These are phyloP conservation scores for Toxostoma redivivum DNA, from an alignment of 2,113 vertebrate genomes.

Conservation along the genomic window DNA sequence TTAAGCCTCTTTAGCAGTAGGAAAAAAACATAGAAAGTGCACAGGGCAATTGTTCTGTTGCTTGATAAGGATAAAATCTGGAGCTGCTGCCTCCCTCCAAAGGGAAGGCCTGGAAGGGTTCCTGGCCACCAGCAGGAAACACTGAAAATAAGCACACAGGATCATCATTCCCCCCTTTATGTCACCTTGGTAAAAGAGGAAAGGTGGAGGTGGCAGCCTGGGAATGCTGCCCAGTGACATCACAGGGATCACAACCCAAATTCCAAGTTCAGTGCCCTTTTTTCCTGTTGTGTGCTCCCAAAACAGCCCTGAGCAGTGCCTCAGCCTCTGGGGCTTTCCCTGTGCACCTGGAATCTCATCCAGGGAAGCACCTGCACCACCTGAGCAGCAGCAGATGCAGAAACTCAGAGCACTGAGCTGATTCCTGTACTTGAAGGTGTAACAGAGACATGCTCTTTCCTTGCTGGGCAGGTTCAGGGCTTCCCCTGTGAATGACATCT, in stretches of 20 bases:
- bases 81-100: not conserved
- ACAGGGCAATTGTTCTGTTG: not conserved
- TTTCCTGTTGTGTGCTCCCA: not conserved
- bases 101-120: not conserved
- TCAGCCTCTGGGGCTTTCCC: not conserved
- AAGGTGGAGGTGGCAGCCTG: not conserved
- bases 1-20: not conserved
- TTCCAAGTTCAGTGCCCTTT: not conserved
- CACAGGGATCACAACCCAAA: not conserved
- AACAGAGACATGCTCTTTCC: not conserved
- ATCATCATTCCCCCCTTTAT: not conserved
- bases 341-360: not conserved
- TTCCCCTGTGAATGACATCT: conserved; percentile 95
- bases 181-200: not conserved
- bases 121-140: not conserved
- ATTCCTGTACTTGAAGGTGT: not conserved
- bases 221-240: not conserved
- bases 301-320: no score
- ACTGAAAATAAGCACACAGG: not conserved
- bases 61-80: not conserved
- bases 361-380: not conserved
- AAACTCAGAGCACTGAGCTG: not conserved
- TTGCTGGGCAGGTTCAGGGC: conserved; percentile 81
- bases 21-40: not conserved
- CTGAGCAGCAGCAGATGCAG: not conserved